Conservation (phyloP, 2,888 invertebrate genomes). For the Nephrocerus scutellatus region DNA sequence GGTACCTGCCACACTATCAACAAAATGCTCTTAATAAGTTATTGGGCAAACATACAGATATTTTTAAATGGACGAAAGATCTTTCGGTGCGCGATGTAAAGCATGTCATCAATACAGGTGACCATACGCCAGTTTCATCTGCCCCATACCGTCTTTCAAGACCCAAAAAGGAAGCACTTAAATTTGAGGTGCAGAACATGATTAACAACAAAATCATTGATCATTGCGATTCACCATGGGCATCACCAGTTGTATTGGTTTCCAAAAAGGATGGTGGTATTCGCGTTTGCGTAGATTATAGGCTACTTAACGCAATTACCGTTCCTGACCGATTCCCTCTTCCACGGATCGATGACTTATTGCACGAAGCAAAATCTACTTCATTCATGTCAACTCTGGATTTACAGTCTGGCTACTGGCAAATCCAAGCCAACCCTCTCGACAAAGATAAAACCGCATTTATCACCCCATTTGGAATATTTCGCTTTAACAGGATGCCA, state of each 20-base stretch:
- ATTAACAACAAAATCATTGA: constrained; percentile 19
- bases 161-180: too few species aligned
- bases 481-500: constrained; percentile 31
- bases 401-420: constrained; percentile 36
- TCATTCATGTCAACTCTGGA: constrained; percentile 29
- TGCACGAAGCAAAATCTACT: constrained; percentile 16
- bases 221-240: constrained; percentile 16
- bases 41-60: too few species aligned
- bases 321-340: constrained; percentile 33
- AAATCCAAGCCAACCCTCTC: constrained; percentile 25
- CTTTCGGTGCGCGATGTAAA: too few species aligned
- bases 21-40: too few species aligned
- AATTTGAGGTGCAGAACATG: too few species aligned
- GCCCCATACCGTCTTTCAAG: too few species aligned
- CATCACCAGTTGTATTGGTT: constrained; percentile 19
- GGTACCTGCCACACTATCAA: too few species aligned
- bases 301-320: constrained; percentile 28
- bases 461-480: constrained; percentile 31
- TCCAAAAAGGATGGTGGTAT: constrained; percentile 26
- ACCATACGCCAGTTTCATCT: too few species aligned
- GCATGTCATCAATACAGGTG: too few species aligned
- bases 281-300: constrained; percentile 31
- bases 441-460: constrained; percentile 32
- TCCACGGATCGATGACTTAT: constrained; percentile 39
- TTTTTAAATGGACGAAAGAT: too few species aligned